These are phyloP conservation scores for Eupithecia inturbata DNA, from an alignment of 2,888 invertebrate genomes.

Conservation along the genomic window DNA sequence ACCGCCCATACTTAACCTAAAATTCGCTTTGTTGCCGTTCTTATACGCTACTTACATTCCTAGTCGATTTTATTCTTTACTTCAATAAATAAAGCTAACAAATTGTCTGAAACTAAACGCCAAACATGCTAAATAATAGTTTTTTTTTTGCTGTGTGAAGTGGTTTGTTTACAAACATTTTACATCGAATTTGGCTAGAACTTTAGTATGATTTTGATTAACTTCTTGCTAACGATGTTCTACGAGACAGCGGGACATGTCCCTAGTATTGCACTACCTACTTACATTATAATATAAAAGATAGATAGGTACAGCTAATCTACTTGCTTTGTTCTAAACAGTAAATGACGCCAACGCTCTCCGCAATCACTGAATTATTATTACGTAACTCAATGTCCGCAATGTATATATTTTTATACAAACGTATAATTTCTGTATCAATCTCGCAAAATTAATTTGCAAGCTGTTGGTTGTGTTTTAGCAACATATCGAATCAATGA, in stretches of 20 bases:
- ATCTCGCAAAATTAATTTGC: constrained; percentile 1
- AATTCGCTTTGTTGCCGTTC: no score
- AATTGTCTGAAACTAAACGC: no score
- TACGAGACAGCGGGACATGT: not conserved
- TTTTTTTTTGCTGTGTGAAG: no score
- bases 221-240: not conserved
- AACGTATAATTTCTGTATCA: not conserved
- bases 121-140: no score
- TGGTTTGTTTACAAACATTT: no score
- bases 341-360: not conserved
- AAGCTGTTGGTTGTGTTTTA: not conserved
- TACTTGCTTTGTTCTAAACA: not conserved
- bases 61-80: no score
- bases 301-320: not conserved
- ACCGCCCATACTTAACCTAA: no score
- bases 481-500: not conserved
- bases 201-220: not conserved
- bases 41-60: no score
- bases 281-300: not conserved
- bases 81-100: no score
- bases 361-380: no score
- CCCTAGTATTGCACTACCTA: constrained; percentile 1
- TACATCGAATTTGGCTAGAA: no score
- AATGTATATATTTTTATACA: not conserved
- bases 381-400: no score